phyloP scores from a whole-genome alignment of 2,888 invertebrate genomes.

The Chrysotoxum bicinctum region DNA sequence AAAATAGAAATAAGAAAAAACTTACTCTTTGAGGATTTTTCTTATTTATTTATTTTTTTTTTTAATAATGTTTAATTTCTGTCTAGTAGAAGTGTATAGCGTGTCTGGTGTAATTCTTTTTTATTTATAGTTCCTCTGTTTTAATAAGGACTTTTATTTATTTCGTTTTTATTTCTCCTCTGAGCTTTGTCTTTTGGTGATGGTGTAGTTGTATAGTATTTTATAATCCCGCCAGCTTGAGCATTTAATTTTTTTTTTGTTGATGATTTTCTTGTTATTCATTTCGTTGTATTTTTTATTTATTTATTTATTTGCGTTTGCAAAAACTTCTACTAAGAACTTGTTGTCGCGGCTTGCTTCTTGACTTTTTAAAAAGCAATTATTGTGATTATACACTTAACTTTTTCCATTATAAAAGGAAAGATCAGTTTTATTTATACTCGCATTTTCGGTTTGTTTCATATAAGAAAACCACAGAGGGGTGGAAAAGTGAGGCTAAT shows the following conservation, averaged over 20 bases:
- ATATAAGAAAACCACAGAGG: background rate
- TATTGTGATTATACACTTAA: conserved; percentile 73
- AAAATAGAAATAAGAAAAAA: conserved; percentile 5
- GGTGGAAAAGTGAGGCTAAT: conserved; percentile 10
- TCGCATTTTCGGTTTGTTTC: background rate
- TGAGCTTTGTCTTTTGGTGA: conserved; percentile 29
- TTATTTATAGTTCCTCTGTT: conserved; percentile 57
- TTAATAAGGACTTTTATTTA: conserved; percentile 40
- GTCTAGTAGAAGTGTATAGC: conserved; percentile 36
- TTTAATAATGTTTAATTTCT: conserved; percentile 26
- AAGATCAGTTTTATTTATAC: conserved; percentile 34
- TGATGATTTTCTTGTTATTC: conserved; percentile 41
- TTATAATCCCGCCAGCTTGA: conserved; percentile 45
- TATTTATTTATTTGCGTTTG: background rate
- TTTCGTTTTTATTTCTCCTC: background rate
- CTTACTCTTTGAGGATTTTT: conserved; percentile 3
- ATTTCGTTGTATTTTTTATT: conserved; percentile 43
- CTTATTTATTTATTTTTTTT: conserved; percentile 16
- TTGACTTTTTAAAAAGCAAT: conserved; percentile 76
- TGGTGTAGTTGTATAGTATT: conserved; percentile 28
- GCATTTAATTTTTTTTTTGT: conserved; percentile 3
- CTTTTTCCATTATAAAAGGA: conserved; percentile 53
- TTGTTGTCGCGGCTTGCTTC: conserved; percentile 59
- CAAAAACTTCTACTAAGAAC: background rate
- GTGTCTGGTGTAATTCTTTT: conserved; percentile 62